Evolutionary conservation across 2,113 vertebrate genomes (phyloP).

Genomic region (Atrichornis clamosus): DNA sequence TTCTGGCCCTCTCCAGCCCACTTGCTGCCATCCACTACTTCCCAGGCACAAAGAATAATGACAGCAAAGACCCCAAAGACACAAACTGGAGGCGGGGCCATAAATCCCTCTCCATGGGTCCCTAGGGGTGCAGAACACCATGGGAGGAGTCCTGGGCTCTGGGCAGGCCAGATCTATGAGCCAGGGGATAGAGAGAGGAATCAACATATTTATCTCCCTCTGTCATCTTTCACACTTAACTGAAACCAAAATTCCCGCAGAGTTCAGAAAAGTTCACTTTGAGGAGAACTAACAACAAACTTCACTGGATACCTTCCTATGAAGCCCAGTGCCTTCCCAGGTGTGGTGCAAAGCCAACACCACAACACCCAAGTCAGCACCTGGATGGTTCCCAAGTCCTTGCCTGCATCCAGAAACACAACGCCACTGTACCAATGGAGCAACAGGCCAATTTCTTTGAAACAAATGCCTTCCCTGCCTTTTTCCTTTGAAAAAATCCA

Average conservation of each 20-base stretch:
- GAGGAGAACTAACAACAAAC: background rate
- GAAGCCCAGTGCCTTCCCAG: background rate
- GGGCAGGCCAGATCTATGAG: background rate
- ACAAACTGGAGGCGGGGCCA: background rate
- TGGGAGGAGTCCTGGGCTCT: background rate
- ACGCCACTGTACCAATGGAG: background rate
- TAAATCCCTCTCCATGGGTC: background rate
- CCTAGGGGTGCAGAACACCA: rapidly evolving
- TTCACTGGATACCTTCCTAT: background rate
- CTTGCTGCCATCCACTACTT: background rate
- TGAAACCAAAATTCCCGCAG: background rate
- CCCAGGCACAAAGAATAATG: background rate
- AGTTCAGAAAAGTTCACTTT: background rate
- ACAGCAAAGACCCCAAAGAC: background rate
- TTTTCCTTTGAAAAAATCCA: background rate
- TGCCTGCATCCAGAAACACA: background rate
- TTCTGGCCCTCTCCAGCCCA: background rate
- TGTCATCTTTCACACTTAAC: background rate
- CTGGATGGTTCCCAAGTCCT: rapidly evolving
- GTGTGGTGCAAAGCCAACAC: background rate
- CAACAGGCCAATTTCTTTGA: background rate
- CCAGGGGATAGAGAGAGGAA: rapidly evolving
- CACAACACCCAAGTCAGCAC: background rate
- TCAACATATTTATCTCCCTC: background rate
- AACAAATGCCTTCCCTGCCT: background rate